Conservation (phyloP, 2,888 invertebrate genomes). For the Opisthograptis luteolata region DNA sequence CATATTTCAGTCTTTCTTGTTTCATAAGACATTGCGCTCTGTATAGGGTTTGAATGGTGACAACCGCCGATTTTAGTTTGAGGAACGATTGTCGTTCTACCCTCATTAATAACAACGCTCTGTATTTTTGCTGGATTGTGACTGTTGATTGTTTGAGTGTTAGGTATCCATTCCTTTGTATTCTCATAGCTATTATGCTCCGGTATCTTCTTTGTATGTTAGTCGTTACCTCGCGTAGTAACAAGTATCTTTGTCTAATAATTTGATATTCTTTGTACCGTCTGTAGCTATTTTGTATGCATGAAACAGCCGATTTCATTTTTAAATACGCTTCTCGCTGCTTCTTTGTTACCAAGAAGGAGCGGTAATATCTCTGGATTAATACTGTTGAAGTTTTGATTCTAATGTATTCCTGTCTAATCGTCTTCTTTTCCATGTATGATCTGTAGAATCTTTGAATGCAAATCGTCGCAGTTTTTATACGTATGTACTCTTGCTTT, state of each 20-base stretch:
- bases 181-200: constrained; percentile 58
- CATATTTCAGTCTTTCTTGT: constrained; percentile 59
- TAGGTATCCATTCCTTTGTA: constrained; percentile 57
- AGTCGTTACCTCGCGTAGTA: constrained; percentile 60
- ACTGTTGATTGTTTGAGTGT: constrained; percentile 50
- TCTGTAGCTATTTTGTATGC: constrained; percentile 45
- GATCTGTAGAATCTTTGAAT: constrained; percentile 66
- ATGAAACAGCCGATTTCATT: constrained; percentile 44
- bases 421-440: constrained; percentile 57
- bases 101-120: constrained; percentile 58
- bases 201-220: constrained; percentile 72
- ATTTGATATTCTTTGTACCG: constrained; percentile 49
- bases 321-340: constrained; percentile 50
- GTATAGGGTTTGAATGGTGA: constrained; percentile 61
- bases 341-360: constrained; percentile 51
- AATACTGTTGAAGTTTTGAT: constrained; percentile 50
- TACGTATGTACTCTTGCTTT: constrained; percentile 58
- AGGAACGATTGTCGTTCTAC: constrained; percentile 53
- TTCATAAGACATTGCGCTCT: constrained; percentile 62
- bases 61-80: constrained; percentile 42
- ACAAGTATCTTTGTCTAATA: constrained; percentile 58
- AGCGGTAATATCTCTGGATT: constrained; percentile 60
- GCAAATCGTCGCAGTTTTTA: constrained; percentile 59
- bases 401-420: constrained; percentile 53
- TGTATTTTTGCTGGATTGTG: constrained; percentile 68